These are phyloP conservation scores for Nymphicus hollandicus DNA, from an alignment of 2,113 vertebrate genomes.

Conservation along the genomic window DNA sequence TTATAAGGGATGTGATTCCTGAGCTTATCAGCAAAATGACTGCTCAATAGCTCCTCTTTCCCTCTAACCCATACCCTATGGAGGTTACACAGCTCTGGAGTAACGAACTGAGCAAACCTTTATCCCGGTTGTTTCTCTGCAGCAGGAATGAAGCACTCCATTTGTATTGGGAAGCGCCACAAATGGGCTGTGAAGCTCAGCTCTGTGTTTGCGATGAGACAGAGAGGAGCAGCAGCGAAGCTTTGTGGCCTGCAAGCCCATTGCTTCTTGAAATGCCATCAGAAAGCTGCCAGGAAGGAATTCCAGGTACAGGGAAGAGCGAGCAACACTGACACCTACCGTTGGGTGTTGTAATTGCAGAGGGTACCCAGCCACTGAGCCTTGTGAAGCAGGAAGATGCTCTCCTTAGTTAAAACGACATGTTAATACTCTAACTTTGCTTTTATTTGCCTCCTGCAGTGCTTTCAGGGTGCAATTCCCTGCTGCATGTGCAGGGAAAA, in stretches of 20 bases:
- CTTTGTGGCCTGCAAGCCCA: not conserved
- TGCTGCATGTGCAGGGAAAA: not conserved
- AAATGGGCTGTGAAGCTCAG: not conserved
- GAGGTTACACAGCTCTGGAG: not conserved
- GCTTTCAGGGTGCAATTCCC: not conserved
- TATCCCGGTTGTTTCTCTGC: not conserved
- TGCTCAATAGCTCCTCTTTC: not conserved
- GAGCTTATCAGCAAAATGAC: not conserved
- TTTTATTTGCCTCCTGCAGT: not conserved
- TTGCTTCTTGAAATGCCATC: not conserved
- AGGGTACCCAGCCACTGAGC: not conserved
- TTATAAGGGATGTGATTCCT: not conserved
- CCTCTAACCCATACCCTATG: rapidly evolving
- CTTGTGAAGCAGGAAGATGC: not conserved
- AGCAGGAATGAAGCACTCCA: not conserved
- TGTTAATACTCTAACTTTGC: not conserved
- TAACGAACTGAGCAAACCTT: not conserved
- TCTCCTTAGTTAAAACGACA: not conserved
- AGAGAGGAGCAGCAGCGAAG: not conserved
- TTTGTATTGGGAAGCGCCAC: not conserved
- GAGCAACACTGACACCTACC: slow-evolving; percentile 39
- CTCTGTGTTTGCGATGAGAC: not conserved
- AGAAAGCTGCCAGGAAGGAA: not conserved
- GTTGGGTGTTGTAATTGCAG: not conserved
- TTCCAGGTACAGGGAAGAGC: rapidly evolving